These are phyloP conservation scores for Atethmia centrago DNA, from an alignment of 2,888 invertebrate genomes.

Conservation along the genomic window DNA sequence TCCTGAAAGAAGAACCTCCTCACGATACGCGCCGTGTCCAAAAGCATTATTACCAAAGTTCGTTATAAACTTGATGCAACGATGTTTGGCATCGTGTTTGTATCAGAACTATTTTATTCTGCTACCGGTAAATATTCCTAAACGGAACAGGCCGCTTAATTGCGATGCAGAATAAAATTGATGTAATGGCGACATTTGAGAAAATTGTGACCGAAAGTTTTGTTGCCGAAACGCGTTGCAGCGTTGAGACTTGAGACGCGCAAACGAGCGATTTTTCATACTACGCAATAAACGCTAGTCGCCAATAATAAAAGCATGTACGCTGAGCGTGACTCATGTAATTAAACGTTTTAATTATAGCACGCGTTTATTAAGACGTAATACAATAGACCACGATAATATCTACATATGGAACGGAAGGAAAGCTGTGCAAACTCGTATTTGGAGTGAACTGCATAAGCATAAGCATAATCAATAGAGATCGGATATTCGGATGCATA, in stretches of 20 bases:
- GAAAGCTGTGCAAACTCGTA: slow-evolving; percentile 46
- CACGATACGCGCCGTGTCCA: background rate
- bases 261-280: slow-evolving; percentile 2
- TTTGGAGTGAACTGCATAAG: slow-evolving; percentile 10
- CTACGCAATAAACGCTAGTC: background rate
- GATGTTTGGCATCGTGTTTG: background rate
- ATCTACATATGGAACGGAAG: slow-evolving; percentile 42
- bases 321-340: slow-evolving; percentile 49
- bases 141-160: background rate
- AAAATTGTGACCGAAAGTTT: background rate
- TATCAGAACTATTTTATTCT: background rate
- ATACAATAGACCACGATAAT: slow-evolving; percentile 55
- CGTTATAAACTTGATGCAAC: background rate
- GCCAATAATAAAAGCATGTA: background rate
- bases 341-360: slow-evolving; percentile 52
- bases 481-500: too few relatives aligned
- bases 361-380: slow-evolving; percentile 56
- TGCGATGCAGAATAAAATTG: background rate
- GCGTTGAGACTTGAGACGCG: background rate
- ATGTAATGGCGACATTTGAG: too few relatives aligned
- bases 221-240: background rate
- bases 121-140: background rate
- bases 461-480: too few relatives aligned
- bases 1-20: background rate
- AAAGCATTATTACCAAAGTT: background rate